phyloP scores from a whole-genome alignment of 2,797 vertebrate species.

The Scarus forsteni region DNA sequence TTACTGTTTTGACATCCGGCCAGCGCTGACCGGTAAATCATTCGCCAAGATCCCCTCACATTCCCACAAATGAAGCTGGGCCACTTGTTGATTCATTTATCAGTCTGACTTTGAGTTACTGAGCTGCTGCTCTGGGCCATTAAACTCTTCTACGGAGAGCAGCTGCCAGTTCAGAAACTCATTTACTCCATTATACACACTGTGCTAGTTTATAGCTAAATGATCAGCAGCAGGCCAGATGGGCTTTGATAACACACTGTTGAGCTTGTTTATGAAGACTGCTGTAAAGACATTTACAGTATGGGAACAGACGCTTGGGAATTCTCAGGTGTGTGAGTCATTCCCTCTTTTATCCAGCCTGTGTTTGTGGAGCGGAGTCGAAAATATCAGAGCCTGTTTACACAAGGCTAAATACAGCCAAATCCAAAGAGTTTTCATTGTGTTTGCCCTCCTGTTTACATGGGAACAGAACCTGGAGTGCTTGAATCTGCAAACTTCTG shows the following conservation, averaged over 20 bases:
- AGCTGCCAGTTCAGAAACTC: slow-evolving; percentile 33
- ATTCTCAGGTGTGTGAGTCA: background rate
- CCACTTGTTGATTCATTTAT: slow-evolving; percentile 64
- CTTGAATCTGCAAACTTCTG: no score
- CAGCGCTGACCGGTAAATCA: slow-evolving; percentile 46
- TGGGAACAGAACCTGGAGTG: no score
- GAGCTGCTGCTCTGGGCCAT: slow-evolving; percentile 31
- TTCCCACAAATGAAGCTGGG: slow-evolving; percentile 18
- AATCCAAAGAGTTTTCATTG: no score
- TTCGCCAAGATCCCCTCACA: slow-evolving; percentile 15
- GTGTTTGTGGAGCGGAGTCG: slow-evolving; percentile 6
- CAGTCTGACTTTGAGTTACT: slow-evolving; percentile 20
- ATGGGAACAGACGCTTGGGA: background rate
- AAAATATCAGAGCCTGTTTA: no score
- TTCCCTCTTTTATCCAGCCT: background rate
- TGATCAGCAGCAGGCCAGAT: slow-evolving; percentile 41
- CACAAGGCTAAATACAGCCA: no score
- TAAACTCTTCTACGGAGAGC: slow-evolving; percentile 20
- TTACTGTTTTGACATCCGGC: slow-evolving; percentile 7
- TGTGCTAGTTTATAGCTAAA: slow-evolving; percentile 37
- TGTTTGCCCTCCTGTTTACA: no score
- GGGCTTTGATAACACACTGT: slow-evolving; percentile 49
- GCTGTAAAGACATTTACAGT: slow-evolving; percentile 1
- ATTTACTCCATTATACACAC: slow-evolving; percentile 39
- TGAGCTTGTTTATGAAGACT: slow-evolving; percentile 33